These are phyloP conservation scores for Lordiphosa mommai DNA, from an alignment of 1,140 invertebrate species.

Conservation along the genomic window DNA sequence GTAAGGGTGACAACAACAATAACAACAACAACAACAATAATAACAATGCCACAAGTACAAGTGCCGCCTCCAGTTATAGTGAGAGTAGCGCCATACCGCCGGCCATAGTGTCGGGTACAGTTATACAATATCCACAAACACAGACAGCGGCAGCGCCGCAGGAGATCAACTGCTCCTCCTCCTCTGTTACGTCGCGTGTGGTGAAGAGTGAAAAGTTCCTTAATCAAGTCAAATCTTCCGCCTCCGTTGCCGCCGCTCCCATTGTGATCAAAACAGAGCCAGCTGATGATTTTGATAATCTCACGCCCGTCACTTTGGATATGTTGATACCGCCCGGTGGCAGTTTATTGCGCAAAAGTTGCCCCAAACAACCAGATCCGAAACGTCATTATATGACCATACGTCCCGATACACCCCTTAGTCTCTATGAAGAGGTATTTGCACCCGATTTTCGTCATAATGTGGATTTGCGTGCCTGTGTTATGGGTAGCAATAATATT, in stretches of 20 bases:
- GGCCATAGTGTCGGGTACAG: slow-evolving; percentile 24
- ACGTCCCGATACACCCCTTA: slow-evolving; percentile 51
- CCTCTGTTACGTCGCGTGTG: too few species aligned
- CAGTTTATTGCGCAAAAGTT: slow-evolving; percentile 63
- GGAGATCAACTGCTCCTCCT: not conserved
- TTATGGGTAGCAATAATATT: slow-evolving; percentile 78
- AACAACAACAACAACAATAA: not conserved
- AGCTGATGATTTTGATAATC: not conserved
- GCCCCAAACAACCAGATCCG: slow-evolving; percentile 12
- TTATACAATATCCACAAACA: slow-evolving; percentile 12
- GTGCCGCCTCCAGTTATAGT: slow-evolving; percentile 58
- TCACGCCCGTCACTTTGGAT: slow-evolving; percentile 8
- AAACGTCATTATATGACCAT: not conserved
- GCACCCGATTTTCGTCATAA: slow-evolving; percentile 54
- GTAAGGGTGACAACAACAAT: not conserved
- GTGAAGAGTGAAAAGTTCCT: too few species aligned
- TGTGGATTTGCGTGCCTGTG: slow-evolving; percentile 70
- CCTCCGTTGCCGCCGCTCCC: not conserved
- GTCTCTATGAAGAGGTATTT: slow-evolving; percentile 43
- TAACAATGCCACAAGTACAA: not conserved
- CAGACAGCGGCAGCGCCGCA: not conserved
- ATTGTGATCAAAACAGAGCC: slow-evolving; percentile 34
- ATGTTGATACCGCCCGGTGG: slow-evolving; percentile 65
- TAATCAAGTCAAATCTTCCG: not conserved
- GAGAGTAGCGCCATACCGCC: slow-evolving; percentile 45